Evolutionary conservation across 1,140 invertebrate species (phyloP), one percentile per base, ranked within the genome.

Genomic region (Drosophila arizonae): DNA sequence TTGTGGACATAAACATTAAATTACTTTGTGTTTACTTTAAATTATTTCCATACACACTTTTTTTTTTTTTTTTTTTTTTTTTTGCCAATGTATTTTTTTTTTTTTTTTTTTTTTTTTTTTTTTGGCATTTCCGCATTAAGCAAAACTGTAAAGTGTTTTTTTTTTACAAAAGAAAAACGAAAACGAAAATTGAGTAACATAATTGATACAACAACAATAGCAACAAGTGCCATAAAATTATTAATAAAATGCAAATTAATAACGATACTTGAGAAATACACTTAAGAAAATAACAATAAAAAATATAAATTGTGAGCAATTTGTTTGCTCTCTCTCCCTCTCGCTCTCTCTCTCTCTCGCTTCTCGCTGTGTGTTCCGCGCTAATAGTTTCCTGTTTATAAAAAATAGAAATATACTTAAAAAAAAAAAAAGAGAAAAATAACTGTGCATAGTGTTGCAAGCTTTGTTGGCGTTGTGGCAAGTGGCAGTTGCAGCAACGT

Each of bases 231-330:
- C 52, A 67, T 69, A 73, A 56, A 48, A 55, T 39, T 55, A 69
- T 50, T 75, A 81, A 75, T 54, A 51, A 85, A 86, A 85, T 85
- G 74, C 78, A 87, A 86, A 86, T 81, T 62, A 86, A 78, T 86
- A 78, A 69, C 72, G 54, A 46, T 48, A 72, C 52, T 71, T 46
- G 52, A 69, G 61, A 64, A 72, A 77, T 66, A 69, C 65, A 56
- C 50, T 54, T 58, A 66, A 45, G 4, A 39, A 46, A 24, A 24
- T 24, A 24, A 24, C 21, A 24, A 50, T 15, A 26, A 51, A 51
- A 0, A 28, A 4, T 15, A 15, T 51, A 43, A 30, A 21, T n/a
- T 6, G 9, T 4, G 26, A 26, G 13, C 51, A 24, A 48, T 28
- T 41, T 58, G 8, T 24, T 24, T 1, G 21, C 21, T 2, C 21